Evolutionary conservation across 2,113 vertebrate genomes (phyloP), one percentile per base, ranked within the genome.

Genomic region (Quiscalus mexicanus): DNA sequence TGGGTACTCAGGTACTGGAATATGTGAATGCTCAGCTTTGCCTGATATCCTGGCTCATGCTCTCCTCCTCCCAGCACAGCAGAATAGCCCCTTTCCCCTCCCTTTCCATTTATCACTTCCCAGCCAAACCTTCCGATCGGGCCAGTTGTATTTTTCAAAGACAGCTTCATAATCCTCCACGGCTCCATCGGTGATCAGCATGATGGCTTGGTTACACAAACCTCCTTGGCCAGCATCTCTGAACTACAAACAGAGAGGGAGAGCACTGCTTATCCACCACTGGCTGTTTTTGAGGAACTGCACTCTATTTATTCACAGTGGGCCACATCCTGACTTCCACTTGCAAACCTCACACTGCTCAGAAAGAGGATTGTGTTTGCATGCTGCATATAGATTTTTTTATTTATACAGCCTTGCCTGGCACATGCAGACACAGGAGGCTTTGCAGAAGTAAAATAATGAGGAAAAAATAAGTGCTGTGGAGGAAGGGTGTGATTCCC

Each of bases 181-280:
- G 0, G 99, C 99, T 30, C 99, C 99, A 0, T 99, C 99, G 1
- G 99, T 99, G 97, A 99, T 99, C 96, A 99, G 97, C 99, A 99
- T 99, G 98, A 99, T 99, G 60, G 99, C 99, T 95, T 99, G 99
- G 97, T 99, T 99, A 96, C 99, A 99, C 93, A 99, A 96, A 71
- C 99, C 99, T 73, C 99, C 99, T 96, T 98, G 98, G 52, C 98
- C 98, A 28, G 97, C 97, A 0, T 98, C 96, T 83, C 96, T 98
- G 97, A 98, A 98, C 98, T 98, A n/a, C n/a, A 77, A 73, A 80
- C 10, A 81, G n/a, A 90, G 56, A 60, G 49, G 42, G 76, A 81
- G 20, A 87, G 78, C 44, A 5, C 60, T n/a, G 41, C 78, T 92
- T 64, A 79, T 3, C 60, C 84, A 45, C 63, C 64, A 27, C 28